Conservation (phyloP, 2,797 vertebrate genomes). For the Pangasius larnaudii region DNA sequence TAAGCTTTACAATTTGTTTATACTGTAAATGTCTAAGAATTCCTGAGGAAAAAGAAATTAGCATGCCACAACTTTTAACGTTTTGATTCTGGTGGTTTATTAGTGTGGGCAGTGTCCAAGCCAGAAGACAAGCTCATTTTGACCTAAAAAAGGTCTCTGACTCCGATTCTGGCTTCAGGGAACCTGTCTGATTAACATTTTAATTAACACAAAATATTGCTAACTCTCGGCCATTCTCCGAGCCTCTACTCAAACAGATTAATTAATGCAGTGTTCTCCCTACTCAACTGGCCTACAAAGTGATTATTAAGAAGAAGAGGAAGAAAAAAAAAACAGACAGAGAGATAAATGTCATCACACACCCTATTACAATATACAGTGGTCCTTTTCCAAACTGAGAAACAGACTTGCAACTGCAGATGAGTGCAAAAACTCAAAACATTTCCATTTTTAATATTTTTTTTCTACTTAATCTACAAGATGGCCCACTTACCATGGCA, state of each 20-base stretch:
- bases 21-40: not conserved
- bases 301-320: slow-evolving; percentile 35
- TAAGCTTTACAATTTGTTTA: not conserved
- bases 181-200: slow-evolving; percentile 77
- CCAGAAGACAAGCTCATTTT: slow-evolving; percentile 53
- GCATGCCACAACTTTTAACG: slow-evolving; percentile 54
- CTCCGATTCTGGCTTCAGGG: slow-evolving; percentile 63
- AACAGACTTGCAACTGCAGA: slow-evolving; percentile 24
- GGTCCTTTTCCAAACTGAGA: slow-evolving; percentile 11
- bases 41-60: slow-evolving; percentile 26
- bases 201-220: slow-evolving; percentile 77
- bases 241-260: slow-evolving; percentile 68
- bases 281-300: slow-evolving; percentile 57
- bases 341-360: slow-evolving; percentile 38
- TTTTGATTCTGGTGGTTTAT: slow-evolving; percentile 50
- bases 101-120: slow-evolving; percentile 64
- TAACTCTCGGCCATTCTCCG: slow-evolving; percentile 71
- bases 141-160: slow-evolving; percentile 62
- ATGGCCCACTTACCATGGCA: slow-evolving; percentile 14
- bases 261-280: slow-evolving; percentile 67
- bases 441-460: not conserved
- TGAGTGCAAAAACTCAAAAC: slow-evolving; percentile 22
- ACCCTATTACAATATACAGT: slow-evolving; percentile 14
- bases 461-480: slow-evolving; percentile 13
- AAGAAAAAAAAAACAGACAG: not conserved